Base-by-base conservation (phyloP, 1,140 invertebrate genomes). In the Rhynchophorus ferrugineus region DNA sequence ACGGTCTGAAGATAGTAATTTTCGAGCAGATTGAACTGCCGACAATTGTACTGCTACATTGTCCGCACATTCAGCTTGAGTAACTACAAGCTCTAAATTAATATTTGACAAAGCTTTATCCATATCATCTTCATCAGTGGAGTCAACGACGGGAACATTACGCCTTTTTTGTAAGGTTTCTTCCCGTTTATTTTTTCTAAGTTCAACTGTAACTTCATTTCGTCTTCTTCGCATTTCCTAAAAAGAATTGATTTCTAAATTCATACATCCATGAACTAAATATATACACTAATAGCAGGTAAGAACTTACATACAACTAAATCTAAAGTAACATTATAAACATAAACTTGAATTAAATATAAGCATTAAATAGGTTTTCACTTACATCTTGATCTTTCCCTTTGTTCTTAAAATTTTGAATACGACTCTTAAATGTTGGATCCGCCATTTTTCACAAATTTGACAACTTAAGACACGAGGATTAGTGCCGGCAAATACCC, bases 151-250 rank as follows among this genome's bases (percentile, higher is more conserved):
- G 51, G 88, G 89, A 45, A 98, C 91, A 79, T 98, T 98, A 66
- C 95, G 79, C 66, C 93, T 80, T 74, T 98, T 98, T 55, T 91
- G 83, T 59, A 98, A 74, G 16, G 91, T 94, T 74, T 98, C 94
- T 67, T 98, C 94, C 57, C 94, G 81, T 78, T 97, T 98, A 67
- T 92, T 93, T 78, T 98, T 98, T 56, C 95, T 79, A 44, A 98
- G 75, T 72, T 97, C 93, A 5, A 98, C 88, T 50, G 91, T 95
- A 22, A 93, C 87, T 79, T 98, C 95, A 69, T 91, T 95, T 70
- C 95, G 79, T 59, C 93, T 79, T 70, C 94, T 86, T 71, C 94
- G 82, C 87, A 97, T 94, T 79, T 95, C 93, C 90, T 92, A 65
- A 21, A 56, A 56, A 49, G 34, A 29, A 52, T 29, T 29, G 34